Percentiles rank a stretch among this genome's conserved stretches.
Conservation (phyloP, 1,140 invertebrate species). For the Drosophila pallidifrons region DNA sequence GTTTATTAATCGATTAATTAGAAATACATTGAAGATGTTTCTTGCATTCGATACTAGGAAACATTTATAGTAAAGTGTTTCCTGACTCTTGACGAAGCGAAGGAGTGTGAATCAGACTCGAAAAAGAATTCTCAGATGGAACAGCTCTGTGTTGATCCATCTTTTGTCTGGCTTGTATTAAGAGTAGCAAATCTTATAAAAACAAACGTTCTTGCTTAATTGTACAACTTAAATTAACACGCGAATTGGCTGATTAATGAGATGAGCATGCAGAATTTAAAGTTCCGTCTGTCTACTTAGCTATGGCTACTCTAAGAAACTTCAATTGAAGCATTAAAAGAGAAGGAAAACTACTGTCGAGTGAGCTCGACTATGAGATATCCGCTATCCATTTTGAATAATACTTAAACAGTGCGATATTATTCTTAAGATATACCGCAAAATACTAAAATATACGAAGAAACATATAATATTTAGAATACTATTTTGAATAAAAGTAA, state of each 20-base stretch:
- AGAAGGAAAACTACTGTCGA: too few species aligned
- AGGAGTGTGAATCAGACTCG: not conserved
- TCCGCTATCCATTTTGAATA: too few species aligned
- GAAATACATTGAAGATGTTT: slow-evolving; percentile 15
- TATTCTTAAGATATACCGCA: too few species aligned
- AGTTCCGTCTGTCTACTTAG: slow-evolving; percentile 23
- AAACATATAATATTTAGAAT: too few species aligned
- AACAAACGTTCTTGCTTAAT: slow-evolving; percentile 1
- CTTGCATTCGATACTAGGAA: not conserved
- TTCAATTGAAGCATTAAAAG: not conserved
- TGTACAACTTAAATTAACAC: not conserved
- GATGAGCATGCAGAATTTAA: slow-evolving; percentile 31
- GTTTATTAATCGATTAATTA: slow-evolving; percentile 47
- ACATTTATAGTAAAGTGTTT: slow-evolving; percentile 3
- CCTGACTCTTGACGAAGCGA: not conserved
- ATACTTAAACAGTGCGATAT: too few species aligned
- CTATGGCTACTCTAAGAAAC: not conserved
- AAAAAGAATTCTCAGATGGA: not conserved
- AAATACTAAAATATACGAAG: too few species aligned
- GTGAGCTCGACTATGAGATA: too few species aligned
- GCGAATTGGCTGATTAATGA: slow-evolving; percentile 18
- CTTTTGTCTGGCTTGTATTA: not conserved
- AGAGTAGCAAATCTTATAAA: not conserved
- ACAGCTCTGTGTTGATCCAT: not conserved
- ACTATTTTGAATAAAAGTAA: too few species aligned